Evolutionary conservation across 1,140 invertebrate species (phyloP).

Genomic region (Phocides pigmalion): DNA sequence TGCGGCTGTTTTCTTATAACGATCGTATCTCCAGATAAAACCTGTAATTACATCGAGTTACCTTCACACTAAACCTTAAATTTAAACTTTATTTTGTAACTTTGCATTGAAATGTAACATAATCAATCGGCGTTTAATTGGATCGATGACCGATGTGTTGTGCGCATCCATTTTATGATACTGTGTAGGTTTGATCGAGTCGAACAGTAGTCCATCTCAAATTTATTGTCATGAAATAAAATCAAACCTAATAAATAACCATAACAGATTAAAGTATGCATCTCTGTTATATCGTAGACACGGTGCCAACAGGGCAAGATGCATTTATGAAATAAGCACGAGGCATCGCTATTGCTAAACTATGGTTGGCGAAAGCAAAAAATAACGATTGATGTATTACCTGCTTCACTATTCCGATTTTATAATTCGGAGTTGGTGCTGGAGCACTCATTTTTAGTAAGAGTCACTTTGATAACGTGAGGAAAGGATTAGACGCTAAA

Average conservation of each 20-base stretch:
- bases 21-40: constrained; percentile 95
- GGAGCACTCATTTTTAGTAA: constrained; percentile 70
- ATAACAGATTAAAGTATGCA: not conserved
- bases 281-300: constrained; percentile 42
- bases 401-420: constrained; percentile 78
- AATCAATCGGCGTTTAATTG: constrained; percentile 16
- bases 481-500: constrained; percentile 57
- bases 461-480: constrained; percentile 49
- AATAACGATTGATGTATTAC: constrained; percentile 58
- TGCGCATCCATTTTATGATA: constrained; percentile 28
- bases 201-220: not conserved
- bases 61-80: not conserved
- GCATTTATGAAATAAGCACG: constrained; percentile 59
- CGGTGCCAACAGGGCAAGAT: constrained; percentile 77
- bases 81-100: not conserved
- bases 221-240: not conserved
- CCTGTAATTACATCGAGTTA: constrained; percentile 80
- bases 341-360: constrained; percentile 51
- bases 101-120: constrained; percentile 2
- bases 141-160: constrained; percentile 19
- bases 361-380: constrained; percentile 41
- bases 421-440: constrained; percentile 64
- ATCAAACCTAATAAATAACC: not conserved
- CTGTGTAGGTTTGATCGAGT: not conserved
- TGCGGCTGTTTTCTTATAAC: constrained; percentile 92